These are phyloP conservation scores for Xanthostigma xanthostigma DNA, from an alignment of 2,888 invertebrate genomes.

Conservation along the genomic window DNA sequence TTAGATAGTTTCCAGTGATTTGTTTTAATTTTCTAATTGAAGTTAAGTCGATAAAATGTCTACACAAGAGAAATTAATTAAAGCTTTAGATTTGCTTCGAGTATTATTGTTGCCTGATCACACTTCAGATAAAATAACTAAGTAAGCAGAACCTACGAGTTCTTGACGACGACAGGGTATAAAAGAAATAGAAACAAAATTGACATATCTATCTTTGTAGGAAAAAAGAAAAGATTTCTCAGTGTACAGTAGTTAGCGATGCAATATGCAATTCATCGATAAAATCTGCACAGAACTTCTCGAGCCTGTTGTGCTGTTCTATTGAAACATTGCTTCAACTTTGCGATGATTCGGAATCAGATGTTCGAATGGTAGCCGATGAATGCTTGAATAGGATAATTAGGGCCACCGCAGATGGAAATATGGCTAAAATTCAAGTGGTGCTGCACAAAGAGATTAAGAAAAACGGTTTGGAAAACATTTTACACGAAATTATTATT, in stretches of 20 bases:
- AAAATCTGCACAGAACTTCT: constrained; percentile 43
- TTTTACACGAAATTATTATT: constrained; percentile 37
- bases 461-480: constrained; percentile 55
- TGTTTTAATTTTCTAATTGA: too few relatives aligned
- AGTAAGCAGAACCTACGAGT: background rate
- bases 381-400: constrained; percentile 69
- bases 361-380: constrained; percentile 65
- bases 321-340: constrained; percentile 54
- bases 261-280: constrained; percentile 48
- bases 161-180: background rate
- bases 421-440: constrained; percentile 57
- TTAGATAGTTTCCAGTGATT: too few relatives aligned
- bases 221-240: constrained; percentile 60
- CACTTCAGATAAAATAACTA: constrained; percentile 14
- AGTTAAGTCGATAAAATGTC: constrained; percentile 20
- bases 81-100: constrained; percentile 25
- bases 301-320: constrained; percentile 49
- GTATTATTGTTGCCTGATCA: constrained; percentile 14
- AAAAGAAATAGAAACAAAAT: background rate
- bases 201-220: constrained; percentile 26
- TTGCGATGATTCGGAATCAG: constrained; percentile 63
- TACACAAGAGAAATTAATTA: constrained; percentile 28
- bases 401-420: constrained; percentile 48
- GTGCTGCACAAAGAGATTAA: constrained; percentile 73
- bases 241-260: constrained; percentile 58